Evolutionary conservation across 1,140 invertebrate species (phyloP), one percentile per base, ranked within the genome.

Genomic region (Drosophila kanapiae): DNA sequence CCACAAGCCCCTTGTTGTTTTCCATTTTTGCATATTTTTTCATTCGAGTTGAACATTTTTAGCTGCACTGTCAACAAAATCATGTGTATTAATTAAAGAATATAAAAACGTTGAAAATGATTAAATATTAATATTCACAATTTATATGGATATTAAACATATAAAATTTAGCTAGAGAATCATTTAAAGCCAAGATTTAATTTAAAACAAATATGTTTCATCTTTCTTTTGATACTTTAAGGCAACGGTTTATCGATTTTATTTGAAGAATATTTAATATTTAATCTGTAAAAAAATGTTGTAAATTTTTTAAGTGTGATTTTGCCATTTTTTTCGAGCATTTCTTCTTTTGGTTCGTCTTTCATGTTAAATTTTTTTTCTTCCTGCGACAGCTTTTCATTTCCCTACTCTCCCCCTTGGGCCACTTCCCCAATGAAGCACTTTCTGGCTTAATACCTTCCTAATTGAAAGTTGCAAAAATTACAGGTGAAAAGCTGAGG

Each of bases 401-500:
- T 69, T 75, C 69, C 43, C 29, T 42, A 47, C 23, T 14, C 29
- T 43, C 54, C n/a, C 23, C 33, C 43, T n/a, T 40, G 14, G n/a
- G 35, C 33, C 54, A 48, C 16, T 58, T 60, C 60, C 53, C 72
- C 65, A 78, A 68, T 87, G 85, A 84, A 90, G 85, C 70, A 82
- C 78, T 90, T 88, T 90, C 86, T 90, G 81, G 81, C 86, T 90
- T 90, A 90, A 85, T 90, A 82, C 85, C 81, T 90, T 90, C 85
- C 85, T 90, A 90, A 90, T 90, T 90, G 85, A 90, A 90, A 90
- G 78, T 90, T 90, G 85, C 85, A 85, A 90, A 88, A 90, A 90
- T 90, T 90, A 75, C 85, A 87, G 84, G 80, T 87, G 68, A 77
- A 79, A 68, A 35, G n/a, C 4, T 37, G 35, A 8, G 16, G 47